phyloP scores from a whole-genome alignment of 2,113 vertebrate genomes.

The Mohoua ochrocephala region DNA sequence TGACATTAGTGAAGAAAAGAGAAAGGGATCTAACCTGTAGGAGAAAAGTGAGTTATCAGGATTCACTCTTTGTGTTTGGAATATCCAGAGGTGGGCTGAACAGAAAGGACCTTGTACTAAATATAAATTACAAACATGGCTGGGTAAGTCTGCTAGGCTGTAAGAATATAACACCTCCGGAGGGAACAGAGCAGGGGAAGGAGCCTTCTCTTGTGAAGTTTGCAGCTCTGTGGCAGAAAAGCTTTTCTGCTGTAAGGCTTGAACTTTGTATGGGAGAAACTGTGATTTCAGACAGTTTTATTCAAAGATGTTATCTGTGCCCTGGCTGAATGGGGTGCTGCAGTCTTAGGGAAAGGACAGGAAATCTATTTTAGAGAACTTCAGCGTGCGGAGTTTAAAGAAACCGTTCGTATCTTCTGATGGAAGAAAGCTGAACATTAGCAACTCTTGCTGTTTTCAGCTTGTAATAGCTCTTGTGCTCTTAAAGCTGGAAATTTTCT shows the following conservation, averaged over 20 bases:
- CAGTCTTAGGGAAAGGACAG: not conserved
- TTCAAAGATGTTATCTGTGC: not conserved
- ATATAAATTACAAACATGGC: not conserved
- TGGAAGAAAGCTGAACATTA: not conserved
- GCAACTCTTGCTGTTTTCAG: not conserved
- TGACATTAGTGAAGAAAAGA: not conserved
- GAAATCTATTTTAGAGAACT: slow-evolving; percentile 7
- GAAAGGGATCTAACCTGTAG: not conserved
- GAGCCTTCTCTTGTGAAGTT: not conserved
- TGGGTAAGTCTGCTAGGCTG: not conserved
- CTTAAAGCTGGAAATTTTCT: not conserved
- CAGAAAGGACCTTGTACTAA: not conserved
- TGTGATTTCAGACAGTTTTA: not conserved
- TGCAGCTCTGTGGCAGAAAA: not conserved
- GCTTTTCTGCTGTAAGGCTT: not conserved
- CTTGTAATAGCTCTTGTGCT: not conserved
- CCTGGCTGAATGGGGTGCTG: slow-evolving; percentile 5
- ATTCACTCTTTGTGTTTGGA: not conserved
- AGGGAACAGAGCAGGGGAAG: slow-evolving; percentile 7
- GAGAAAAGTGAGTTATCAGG: not conserved
- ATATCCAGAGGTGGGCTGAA: not conserved
- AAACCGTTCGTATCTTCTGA: accelerated
- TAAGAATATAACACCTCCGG: not conserved
- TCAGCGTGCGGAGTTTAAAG: not conserved
- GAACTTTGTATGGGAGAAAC: not conserved